A percentile compares a stretch with the other conserved stretches of the same genome.
Conservation (phyloP, 2,888 invertebrate species). For the Drosophila neutralis region DNA sequence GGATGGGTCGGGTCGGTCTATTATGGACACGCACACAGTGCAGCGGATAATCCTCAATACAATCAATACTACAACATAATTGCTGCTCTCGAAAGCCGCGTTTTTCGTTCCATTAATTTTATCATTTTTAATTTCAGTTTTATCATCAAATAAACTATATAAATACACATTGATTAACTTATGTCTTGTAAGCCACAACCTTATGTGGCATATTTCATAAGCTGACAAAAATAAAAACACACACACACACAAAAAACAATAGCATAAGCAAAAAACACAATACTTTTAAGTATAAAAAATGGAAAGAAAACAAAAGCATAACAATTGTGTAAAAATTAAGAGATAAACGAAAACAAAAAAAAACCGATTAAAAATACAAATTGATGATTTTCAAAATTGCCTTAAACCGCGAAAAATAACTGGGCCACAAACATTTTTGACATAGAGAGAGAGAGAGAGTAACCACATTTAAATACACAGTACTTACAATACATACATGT, state of each 20-base stretch:
- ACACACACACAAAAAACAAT: slow-evolving; percentile 23
- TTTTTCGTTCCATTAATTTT: slow-evolving; percentile 64
- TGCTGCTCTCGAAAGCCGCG: slow-evolving; percentile 58
- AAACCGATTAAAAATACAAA: slow-evolving; percentile 43
- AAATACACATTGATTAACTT: slow-evolving; percentile 49
- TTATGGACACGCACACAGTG: slow-evolving; percentile 9
- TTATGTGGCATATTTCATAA: slow-evolving; percentile 45
- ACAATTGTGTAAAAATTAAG: slow-evolving; percentile 50
- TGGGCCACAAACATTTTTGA: slow-evolving; percentile 39
- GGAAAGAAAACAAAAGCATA: slow-evolving; percentile 16
- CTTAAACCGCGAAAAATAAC: slow-evolving; percentile 54
- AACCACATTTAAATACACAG: slow-evolving; percentile 6
- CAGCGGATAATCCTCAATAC: slow-evolving; percentile 22
- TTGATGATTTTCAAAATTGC: slow-evolving; percentile 59
- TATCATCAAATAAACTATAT: slow-evolving; percentile 76
- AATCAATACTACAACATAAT: slow-evolving; percentile 13
- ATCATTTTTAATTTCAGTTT: slow-evolving; percentile 67
- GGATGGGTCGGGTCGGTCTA: slow-evolving; percentile 1
- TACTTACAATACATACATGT: slow-evolving; percentile 21
- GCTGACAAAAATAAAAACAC: slow-evolving; percentile 31
- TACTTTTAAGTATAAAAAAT: slow-evolving; percentile 56
- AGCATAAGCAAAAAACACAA: slow-evolving; percentile 10
- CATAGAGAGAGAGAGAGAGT: slow-evolving; percentile 1
- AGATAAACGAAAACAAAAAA: slow-evolving; percentile 5
- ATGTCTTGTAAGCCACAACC: slow-evolving; percentile 45